phyloP scores from a whole-genome alignment of 2,888 invertebrate species.

The Halictus quadricinctus region DNA sequence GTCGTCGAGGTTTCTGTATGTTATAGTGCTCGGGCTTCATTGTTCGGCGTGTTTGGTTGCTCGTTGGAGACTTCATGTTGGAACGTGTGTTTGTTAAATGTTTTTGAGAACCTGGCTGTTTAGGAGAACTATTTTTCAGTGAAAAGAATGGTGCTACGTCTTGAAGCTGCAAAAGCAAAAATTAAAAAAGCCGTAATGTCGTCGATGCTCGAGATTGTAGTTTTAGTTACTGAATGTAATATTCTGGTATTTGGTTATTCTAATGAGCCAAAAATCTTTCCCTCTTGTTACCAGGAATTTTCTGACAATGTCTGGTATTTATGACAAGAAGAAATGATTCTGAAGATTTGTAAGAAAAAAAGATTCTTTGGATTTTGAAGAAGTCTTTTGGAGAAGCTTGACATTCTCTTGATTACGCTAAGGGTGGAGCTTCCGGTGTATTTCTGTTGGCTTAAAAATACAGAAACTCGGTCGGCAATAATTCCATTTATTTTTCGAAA shows the following conservation, averaged over 20 bases:
- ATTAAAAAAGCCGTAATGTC: no score
- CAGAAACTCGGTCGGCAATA: neutral
- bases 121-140: neutral
- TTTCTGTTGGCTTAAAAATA: slow-evolving; percentile 9
- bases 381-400: neutral
- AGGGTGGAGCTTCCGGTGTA: neutral
- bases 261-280: no score
- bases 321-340: neutral
- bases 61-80: neutral
- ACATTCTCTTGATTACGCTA: neutral
- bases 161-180: no score
- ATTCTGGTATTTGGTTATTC: no score
- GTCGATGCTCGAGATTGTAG: no score
- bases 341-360: neutral
- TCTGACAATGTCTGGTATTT: no score
- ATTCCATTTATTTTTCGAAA: neutral
- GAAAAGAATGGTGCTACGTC: no score
- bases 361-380: neutral
- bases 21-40: neutral
- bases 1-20: neutral
- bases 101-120: neutral
- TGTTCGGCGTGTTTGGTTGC: neutral
- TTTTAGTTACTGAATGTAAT: no score
- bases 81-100: neutral
- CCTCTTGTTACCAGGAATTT: no score